Percentiles rank a stretch among this genome's conserved stretches.
These are phyloP conservation scores for Scaptomyza polygonia DNA, from an alignment of 2,888 invertebrate genomes.

Conservation along the genomic window DNA sequence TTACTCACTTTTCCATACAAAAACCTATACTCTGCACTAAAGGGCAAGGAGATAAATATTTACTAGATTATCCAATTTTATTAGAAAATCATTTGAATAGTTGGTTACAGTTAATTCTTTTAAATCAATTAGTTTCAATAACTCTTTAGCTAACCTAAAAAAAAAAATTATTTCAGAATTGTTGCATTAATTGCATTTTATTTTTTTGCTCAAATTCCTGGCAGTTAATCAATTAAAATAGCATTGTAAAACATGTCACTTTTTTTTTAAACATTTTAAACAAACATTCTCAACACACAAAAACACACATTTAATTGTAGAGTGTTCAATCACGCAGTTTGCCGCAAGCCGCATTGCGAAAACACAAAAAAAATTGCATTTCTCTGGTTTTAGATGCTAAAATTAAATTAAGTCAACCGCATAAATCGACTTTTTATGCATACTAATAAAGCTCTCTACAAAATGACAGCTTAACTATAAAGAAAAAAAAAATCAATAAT, in stretches of 20 bases:
- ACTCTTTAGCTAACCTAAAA: neutral
- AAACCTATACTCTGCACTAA: slow-evolving; percentile 10
- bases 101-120: neutral
- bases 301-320: slow-evolving; percentile 3
- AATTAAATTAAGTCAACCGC: slow-evolving; percentile 76
- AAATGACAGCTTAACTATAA: no score
- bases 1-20: slow-evolving; percentile 45
- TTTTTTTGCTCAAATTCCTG: neutral
- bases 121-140: neutral
- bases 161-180: neutral
- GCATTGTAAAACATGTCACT: neutral
- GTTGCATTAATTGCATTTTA: neutral
- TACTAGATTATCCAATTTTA: no score
- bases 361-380: slow-evolving; percentile 28
- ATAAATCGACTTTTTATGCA: slow-evolving; percentile 68
- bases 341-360: slow-evolving; percentile 1
- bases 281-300: neutral
- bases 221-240: neutral
- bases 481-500: slow-evolving; percentile 20
- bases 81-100: no score
- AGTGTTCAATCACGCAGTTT: slow-evolving; percentile 5
- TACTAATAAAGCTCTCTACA: slow-evolving; percentile 28
- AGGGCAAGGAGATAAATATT: neutral
- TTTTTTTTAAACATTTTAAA: neutral
- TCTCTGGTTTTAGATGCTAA: slow-evolving; percentile 47